phyloP scores from a whole-genome alignment of 1,140 invertebrate genomes.

The Achatina immaculata region DNA sequence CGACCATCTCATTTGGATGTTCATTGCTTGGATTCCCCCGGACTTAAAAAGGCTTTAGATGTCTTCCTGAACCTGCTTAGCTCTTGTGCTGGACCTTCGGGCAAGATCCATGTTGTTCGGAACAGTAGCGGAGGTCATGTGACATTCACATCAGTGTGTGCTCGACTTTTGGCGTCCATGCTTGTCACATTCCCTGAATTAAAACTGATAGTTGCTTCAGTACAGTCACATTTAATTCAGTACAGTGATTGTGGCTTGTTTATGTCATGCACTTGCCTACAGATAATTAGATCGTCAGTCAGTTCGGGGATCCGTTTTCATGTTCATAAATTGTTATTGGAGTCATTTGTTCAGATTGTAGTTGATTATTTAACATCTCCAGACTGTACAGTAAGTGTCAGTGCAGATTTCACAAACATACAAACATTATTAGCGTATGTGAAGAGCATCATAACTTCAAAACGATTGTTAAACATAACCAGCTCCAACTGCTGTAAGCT shows the following conservation, averaged over 20 bases:
- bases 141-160: constrained; percentile 44
- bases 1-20: constrained; percentile 1
- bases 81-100: constrained; percentile 44
- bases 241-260: constrained; percentile 51
- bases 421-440: constrained; percentile 45
- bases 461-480: constrained; percentile 40
- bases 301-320: constrained; percentile 25
- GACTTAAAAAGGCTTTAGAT: constrained; percentile 17
- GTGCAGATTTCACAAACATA: constrained; percentile 41
- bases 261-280: constrained; percentile 32
- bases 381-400: constrained; percentile 38
- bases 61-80: constrained; percentile 34
- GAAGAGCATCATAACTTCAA: constrained; percentile 43
- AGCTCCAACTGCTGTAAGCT: constrained; percentile 32
- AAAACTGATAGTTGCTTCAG: constrained; percentile 43
- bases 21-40: background rate
- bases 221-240: constrained; percentile 45
- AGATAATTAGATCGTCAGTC: constrained; percentile 42
- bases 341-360: constrained; percentile 37
- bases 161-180: constrained; percentile 41
- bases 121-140: constrained; percentile 48
- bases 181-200: constrained; percentile 46
- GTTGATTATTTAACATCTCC: constrained; percentile 37
- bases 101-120: constrained; percentile 48
- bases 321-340: constrained; percentile 42